Evolutionary conservation across 1,140 invertebrate genomes (phyloP).

Genomic region (Drosophila teissieri): DNA sequence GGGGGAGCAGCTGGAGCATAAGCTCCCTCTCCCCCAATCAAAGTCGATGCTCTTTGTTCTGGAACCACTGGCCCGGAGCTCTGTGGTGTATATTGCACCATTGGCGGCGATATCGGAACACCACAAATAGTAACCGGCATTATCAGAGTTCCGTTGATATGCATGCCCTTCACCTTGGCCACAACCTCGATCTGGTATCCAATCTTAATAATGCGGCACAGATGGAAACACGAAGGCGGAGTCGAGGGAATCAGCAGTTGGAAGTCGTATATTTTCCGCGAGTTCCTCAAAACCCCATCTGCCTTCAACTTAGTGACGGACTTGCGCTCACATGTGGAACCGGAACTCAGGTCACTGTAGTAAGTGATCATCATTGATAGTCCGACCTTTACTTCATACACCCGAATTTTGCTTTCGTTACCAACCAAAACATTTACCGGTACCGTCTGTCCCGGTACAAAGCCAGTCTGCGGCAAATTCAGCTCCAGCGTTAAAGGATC

Average conservation of each 20-base stretch:
- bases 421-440: constrained; percentile 54
- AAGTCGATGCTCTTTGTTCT: constrained; percentile 31
- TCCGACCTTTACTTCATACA: constrained; percentile 85
- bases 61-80: constrained; percentile 19
- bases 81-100: constrained; percentile 23
- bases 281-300: constrained; percentile 85
- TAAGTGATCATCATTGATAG: constrained; percentile 85
- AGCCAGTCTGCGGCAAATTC: constrained; percentile 69
- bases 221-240: constrained; percentile 89
- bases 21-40: constrained; percentile 25
- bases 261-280: constrained; percentile 53
- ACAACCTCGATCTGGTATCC: constrained; percentile 88
- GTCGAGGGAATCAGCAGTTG: constrained; percentile 88
- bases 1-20: constrained; percentile 1
- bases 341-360: constrained; percentile 85
- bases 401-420: constrained; percentile 85
- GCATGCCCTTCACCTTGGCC: constrained; percentile 80
- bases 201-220: constrained; percentile 89
- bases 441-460: constrained; percentile 71
- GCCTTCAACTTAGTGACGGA: constrained; percentile 85
- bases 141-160: constrained; percentile 85
- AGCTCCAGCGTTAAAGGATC: constrained; percentile 59
- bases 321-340: constrained; percentile 85
- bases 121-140: constrained; percentile 87
- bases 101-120: constrained; percentile 80